Evolutionary conservation across 2,888 invertebrate species (phyloP).

Genomic region (Drosophila nr. fundita): DNA sequence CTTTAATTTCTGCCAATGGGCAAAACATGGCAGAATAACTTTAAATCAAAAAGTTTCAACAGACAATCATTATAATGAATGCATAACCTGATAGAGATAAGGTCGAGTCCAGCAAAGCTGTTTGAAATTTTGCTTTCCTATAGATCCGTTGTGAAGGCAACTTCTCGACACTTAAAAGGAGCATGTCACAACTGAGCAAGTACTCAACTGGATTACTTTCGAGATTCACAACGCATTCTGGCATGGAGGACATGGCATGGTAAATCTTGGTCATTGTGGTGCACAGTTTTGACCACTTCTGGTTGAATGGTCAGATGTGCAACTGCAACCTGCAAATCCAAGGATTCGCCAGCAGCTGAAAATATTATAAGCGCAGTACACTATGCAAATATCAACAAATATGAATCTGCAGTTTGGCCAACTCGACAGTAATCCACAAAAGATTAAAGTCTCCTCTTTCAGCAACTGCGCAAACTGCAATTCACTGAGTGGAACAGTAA

Average conservation of each 20-base stretch:
- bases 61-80: neutral
- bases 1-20: conserved; percentile 9
- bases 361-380: neutral
- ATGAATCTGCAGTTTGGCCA: neutral
- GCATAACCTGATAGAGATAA: neutral
- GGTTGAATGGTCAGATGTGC: neutral
- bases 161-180: neutral
- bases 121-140: neutral
- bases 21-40: neutral
- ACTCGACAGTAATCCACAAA: neutral
- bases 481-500: neutral
- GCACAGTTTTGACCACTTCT: neutral
- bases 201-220: neutral
- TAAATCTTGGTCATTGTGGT: neutral
- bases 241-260: neutral
- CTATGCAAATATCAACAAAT: neutral
- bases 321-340: neutral
- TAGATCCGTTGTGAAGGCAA: neutral
- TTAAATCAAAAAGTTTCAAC: neutral
- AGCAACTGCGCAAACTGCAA: neutral
- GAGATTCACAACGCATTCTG: neutral
- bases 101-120: neutral
- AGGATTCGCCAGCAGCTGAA: neutral
- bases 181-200: neutral
- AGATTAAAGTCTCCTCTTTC: neutral